Percentiles rank a stretch among this genome's conserved stretches.
Evolutionary conservation across 2,113 vertebrate species (phyloP).

Genomic region (Rhagologus leucostigma): DNA sequence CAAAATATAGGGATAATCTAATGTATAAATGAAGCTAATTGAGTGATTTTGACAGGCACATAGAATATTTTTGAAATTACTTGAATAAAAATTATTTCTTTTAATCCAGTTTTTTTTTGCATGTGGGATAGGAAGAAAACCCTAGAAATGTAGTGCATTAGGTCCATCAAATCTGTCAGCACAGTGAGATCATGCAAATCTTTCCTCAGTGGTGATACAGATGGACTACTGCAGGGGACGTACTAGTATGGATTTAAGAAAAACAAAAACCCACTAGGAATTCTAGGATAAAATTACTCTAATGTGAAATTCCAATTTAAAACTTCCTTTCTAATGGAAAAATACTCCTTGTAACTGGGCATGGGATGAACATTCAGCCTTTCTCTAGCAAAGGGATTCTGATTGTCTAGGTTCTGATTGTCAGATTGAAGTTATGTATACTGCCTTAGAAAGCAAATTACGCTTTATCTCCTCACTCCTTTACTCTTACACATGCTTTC

Average conservation of each 20-base stretch:
- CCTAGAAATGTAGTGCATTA: neutral
- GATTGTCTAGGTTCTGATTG: neutral
- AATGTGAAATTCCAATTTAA: neutral
- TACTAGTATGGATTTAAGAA: neutral
- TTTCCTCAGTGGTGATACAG: neutral
- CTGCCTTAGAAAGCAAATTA: neutral
- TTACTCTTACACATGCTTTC: neutral
- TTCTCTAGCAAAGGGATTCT: neutral
- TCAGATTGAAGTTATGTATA: neutral
- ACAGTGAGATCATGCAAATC: neutral
- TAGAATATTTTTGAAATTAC: neutral
- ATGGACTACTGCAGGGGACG: neutral
- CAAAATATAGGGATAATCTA: neutral
- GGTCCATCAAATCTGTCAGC: neutral
- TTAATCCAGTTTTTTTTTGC: neutral
- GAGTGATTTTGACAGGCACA: neutral
- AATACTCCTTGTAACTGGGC: neutral
- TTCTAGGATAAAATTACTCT: neutral
- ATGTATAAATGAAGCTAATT: neutral
- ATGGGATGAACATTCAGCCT: neutral
- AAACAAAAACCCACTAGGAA: neutral
- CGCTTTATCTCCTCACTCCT: neutral
- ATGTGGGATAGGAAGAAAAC: neutral
- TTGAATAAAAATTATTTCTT: neutral
- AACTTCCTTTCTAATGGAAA: neutral